Conservation (phyloP, 2,888 invertebrate species). For the Exocentrus adspersus region DNA sequence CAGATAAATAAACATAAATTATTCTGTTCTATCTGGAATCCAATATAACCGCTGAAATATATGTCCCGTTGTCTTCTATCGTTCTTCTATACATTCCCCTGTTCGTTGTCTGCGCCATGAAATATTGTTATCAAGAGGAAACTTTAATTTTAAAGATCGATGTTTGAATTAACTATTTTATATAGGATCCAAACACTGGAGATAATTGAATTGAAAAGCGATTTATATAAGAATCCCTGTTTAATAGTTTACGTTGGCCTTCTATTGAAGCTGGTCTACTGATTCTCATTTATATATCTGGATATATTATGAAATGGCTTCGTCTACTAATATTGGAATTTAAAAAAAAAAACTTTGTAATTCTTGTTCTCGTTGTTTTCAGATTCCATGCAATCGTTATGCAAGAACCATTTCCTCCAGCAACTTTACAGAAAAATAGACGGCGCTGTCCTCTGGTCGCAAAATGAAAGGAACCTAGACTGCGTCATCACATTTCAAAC, state of each 20-base stretch:
- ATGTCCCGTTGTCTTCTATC: neutral
- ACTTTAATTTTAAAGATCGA: neutral
- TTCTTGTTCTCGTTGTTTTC: conserved; percentile 63
- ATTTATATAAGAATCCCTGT: no score
- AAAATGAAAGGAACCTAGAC: conserved; percentile 90
- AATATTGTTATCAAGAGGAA: neutral
- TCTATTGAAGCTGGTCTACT: no score
- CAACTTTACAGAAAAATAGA: conserved; percentile 91
- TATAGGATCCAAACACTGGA: no score
- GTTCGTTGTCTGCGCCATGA: neutral
- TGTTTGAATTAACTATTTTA: no score
- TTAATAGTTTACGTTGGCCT: no score
- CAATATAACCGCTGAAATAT: conserved; percentile 2
- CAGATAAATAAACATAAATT: neutral
- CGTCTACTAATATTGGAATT: no score
- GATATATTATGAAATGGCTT: no score
- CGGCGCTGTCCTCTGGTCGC: conserved; percentile 89
- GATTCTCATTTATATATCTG: no score
- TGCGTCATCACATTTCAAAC: conserved; percentile 95
- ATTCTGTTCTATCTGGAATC: neutral
- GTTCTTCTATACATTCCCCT: neutral
- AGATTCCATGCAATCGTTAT: conserved; percentile 91
- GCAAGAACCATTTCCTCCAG: conserved; percentile 90
- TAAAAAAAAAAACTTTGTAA: no score
- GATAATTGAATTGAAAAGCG: no score